These are phyloP conservation scores for Girardinus metallicus DNA, from an alignment of 2,797 vertebrate species.

Conservation along the genomic window DNA sequence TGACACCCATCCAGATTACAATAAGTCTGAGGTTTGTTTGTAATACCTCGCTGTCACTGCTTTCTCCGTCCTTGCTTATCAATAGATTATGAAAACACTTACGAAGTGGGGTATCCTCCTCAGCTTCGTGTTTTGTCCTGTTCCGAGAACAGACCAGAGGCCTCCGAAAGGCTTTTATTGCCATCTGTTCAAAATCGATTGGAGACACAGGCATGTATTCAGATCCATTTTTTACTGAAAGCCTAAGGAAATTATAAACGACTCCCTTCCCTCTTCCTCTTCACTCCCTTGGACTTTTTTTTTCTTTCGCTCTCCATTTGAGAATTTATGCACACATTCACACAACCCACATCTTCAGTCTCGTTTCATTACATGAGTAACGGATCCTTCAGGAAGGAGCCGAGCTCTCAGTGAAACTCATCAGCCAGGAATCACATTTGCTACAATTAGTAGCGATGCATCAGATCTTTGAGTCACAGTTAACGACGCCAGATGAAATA, in stretches of 20 bases:
- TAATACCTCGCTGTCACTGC: neutral
- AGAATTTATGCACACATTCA: neutral
- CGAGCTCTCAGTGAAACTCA: conserved; percentile 21
- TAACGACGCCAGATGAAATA: neutral
- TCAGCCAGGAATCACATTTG: conserved; percentile 19
- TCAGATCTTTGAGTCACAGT: conserved; percentile 26
- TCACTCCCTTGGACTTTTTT: neutral
- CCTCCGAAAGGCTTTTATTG: conserved; percentile 44
- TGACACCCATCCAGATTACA: neutral
- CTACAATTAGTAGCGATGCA: conserved; percentile 5
- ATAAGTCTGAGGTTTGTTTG: neutral
- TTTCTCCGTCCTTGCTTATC: neutral
- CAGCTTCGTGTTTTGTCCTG: conserved; percentile 34
- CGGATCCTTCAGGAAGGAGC: conserved; percentile 15
- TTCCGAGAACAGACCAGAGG: conserved; percentile 29
- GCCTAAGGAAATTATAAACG: conserved; percentile 28
- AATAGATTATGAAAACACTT: conserved; percentile 2
- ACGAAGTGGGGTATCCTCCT: conserved; percentile 11
- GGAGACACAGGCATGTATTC: conserved; percentile 7
- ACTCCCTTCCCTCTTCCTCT: neutral
- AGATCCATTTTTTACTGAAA: conserved; percentile 38
- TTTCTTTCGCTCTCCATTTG: neutral
- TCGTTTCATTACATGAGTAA: conserved; percentile 27
- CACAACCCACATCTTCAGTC: conserved; percentile 5
- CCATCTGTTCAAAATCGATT: conserved; percentile 67